Base-by-base conservation (phyloP, 2,113 vertebrate genomes). In the Thalassoma bifasciatum region DNA sequence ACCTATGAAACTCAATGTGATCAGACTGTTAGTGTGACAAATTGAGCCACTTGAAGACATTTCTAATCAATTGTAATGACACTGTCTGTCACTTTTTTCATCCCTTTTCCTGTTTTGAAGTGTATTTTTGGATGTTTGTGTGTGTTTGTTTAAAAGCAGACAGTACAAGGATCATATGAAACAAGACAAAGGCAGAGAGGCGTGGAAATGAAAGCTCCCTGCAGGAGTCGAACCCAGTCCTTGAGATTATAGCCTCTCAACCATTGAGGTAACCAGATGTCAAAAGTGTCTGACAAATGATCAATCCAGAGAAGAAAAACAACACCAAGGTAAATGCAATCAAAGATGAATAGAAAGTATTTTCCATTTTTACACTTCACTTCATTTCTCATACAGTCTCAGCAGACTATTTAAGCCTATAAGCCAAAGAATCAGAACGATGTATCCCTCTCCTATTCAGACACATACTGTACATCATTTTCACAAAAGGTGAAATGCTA, bases 381-480 rank as follows among this genome's bases (percentile, higher is more conserved):
- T 53, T 57, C 30, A 23, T 69, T 66, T 66, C 36, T 44, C 42
- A 9, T 19, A 22, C 30, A 51, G 4, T 74, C 40, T 36, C 46
- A 37, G 21, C 6, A 3, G 21, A 66, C 24, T 23, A 36, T 46
- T 67, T 24, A 61, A 56, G 36, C 67, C 66, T 66, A 61, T 81
- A 75, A 69, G 50, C 14, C 80, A 60, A 79, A 82, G 78, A 62
- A 75, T 58, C 86, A 89, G 79, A 77, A 50, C 84, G 83, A 87
- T 67, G 34, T 36, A 13, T 59, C 51, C 67, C 36, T 52, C 66
- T 63, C 49, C 5, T 58, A 46, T 38, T 34, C 73, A 79, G 79
- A 77, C 81, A 68, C 74, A 85, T 66, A 87, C 80, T 83, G 89
- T 91, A 79, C 66, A 73, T 89, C 72, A 88, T 84, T 81, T 83